These are phyloP conservation scores for Diceros bicornis DNA, from an alignment of 2,797 vertebrate genomes.

Conservation along the genomic window DNA sequence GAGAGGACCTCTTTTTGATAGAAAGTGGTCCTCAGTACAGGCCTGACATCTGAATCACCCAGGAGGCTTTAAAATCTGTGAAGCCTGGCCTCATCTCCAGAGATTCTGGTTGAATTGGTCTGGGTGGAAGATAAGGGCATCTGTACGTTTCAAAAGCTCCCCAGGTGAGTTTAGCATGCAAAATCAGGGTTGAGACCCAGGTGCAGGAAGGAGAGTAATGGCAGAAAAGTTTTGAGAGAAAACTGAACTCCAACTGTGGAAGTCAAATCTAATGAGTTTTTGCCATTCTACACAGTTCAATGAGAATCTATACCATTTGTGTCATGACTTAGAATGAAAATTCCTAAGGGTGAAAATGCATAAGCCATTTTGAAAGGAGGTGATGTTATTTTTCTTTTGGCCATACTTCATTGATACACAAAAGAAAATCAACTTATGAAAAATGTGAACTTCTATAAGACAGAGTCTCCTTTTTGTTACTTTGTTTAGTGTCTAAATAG, in stretches of 20 bases:
- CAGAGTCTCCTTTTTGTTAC: background rate
- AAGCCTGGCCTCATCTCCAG: background rate
- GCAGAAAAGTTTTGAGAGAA: background rate
- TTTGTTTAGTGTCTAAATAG: background rate
- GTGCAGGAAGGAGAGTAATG: background rate
- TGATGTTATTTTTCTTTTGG: background rate
- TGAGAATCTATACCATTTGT: background rate
- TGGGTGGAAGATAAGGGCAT: background rate
- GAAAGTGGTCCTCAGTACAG: background rate
- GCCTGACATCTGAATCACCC: background rate
- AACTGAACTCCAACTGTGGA: background rate
- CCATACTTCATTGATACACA: background rate
- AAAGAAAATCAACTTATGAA: constrained; percentile 18
- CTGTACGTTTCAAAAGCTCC: background rate
- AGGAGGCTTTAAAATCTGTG: background rate
- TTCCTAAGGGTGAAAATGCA: background rate
- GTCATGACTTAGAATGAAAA: background rate
- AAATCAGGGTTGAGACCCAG: background rate
- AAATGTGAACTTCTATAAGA: background rate
- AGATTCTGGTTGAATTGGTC: background rate
- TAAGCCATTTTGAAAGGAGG: background rate
- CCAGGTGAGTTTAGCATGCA: background rate
- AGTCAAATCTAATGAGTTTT: background rate
- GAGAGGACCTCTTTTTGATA: background rate
- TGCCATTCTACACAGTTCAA: background rate